Conservation (phyloP, 2,113 vertebrate species). For the Lamprotornis superbus region DNA sequence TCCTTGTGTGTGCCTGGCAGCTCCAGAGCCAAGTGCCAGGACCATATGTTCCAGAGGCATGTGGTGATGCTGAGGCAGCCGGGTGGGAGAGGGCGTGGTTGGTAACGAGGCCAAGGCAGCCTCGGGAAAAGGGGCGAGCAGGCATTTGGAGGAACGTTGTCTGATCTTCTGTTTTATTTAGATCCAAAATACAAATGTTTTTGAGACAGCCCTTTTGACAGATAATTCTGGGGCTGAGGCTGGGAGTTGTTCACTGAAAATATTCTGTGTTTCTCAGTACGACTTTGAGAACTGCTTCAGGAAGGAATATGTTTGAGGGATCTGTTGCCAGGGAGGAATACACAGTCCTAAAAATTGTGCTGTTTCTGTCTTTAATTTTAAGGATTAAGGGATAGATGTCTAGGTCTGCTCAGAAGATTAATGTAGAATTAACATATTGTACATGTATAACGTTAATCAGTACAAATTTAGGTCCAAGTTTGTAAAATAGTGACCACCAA, state of each 20-base stretch:
- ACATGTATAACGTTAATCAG: neutral
- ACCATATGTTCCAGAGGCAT: rapidly evolving
- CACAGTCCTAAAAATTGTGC: neutral
- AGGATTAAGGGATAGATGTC: neutral
- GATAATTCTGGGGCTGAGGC: neutral
- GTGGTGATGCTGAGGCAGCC: neutral
- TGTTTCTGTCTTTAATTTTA: neutral
- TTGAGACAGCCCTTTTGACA: neutral
- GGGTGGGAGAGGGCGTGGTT: neutral
- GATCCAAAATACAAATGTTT: neutral
- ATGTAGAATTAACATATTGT: neutral
- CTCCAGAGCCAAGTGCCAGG: neutral
- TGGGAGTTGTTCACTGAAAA: neutral
- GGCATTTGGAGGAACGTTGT: neutral
- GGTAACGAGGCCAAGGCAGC: neutral
- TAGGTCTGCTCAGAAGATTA: neutral
- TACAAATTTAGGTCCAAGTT: neutral
- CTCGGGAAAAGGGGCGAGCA: neutral
- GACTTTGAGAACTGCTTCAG: neutral
- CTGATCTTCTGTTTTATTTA: neutral
- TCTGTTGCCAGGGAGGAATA: neutral
- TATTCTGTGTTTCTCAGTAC: neutral
- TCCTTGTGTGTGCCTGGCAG: neutral
- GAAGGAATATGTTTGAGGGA: neutral
- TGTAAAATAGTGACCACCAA: neutral